Percentiles rank a stretch among this genome's conserved stretches.
Conservation (phyloP, 1,140 invertebrate species). For the Pomacea maculata region DNA sequence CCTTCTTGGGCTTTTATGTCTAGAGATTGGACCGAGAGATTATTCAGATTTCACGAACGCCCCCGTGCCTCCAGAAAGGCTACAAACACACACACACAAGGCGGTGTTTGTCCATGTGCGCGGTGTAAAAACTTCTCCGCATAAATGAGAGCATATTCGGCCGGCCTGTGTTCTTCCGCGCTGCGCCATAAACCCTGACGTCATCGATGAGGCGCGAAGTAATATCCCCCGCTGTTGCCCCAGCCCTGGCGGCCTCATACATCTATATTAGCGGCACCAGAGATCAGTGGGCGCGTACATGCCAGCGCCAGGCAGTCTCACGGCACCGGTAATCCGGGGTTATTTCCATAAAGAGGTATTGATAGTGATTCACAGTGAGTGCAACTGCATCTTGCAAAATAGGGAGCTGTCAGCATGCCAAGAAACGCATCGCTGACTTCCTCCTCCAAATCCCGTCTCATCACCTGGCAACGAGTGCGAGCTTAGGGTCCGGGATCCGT, state of each 20-base stretch:
- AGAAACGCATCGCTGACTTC: neutral
- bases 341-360: constrained; percentile 10
- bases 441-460: too few species aligned
- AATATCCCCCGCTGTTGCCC: neutral
- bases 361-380: neutral
- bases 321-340: neutral
- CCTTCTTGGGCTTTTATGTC: neutral
- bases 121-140: too few species aligned
- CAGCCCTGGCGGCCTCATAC: neutral
- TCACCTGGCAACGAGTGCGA: too few species aligned
- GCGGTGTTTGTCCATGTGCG: too few species aligned
- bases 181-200: too few species aligned
- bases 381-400: neutral
- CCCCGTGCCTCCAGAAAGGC: too few species aligned
- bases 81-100: too few species aligned
- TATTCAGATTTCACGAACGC: neutral
- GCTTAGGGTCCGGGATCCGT: neutral
- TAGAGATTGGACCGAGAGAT: constrained; percentile 1
- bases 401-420: neutral
- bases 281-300: neutral
- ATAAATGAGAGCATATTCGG: too few species aligned
- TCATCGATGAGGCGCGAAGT: neutral
- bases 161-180: too few species aligned
- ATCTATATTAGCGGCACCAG: constrained; percentile 7
- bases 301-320: neutral